Percentiles rank a stretch among this genome's conserved stretches.
These are phyloP conservation scores for Microcebus jonahi DNA, from an alignment of 2,113 vertebrate genomes.

Conservation along the genomic window DNA sequence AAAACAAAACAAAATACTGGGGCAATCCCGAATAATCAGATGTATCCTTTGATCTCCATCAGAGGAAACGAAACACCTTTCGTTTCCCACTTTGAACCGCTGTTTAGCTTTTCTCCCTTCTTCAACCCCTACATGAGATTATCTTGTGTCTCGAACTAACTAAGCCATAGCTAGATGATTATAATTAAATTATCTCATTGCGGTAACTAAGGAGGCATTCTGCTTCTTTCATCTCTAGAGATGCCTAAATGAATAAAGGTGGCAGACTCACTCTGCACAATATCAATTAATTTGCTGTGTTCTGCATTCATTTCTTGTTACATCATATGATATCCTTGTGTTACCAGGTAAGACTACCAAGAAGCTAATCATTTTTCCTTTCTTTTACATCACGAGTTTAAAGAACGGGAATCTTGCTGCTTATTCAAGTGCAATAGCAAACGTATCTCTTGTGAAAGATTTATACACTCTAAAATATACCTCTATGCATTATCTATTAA, in stretches of 20 bases:
- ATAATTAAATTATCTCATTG: conserved; percentile 77
- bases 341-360: conserved; percentile 65
- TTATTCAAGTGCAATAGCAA: conserved; percentile 21
- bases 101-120: conserved; percentile 49
- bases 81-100: conserved; percentile 1
- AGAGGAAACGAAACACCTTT: conserved; percentile 73
- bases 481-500: conserved; percentile 19
- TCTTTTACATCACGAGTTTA: conserved; percentile 13
- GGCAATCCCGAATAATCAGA: conserved; percentile 36
- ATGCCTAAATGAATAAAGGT: conserved; percentile 65
- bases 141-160: conserved; percentile 69
- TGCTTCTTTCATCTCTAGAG: conserved; percentile 77
- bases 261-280: conserved; percentile 57
- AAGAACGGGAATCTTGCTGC: conserved; percentile 39
- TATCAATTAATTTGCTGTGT: conserved; percentile 65
- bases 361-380: conserved; percentile 5
- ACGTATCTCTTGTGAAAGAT: conserved; percentile 54
- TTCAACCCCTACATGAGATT: conserved; percentile 58
- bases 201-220: conserved; percentile 54
- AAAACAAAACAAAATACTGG: not conserved
- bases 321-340: conserved; percentile 75
- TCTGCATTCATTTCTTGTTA: conserved; percentile 71
- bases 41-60: conserved; percentile 63
- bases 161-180: conserved; percentile 75
- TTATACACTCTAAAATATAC: conserved; percentile 29